A percentile compares a stretch with the other conserved stretches of the same genome.
These are phyloP conservation scores for Sebastes schlegelii DNA, from an alignment of 2,113 vertebrate genomes.

Conservation along the genomic window DNA sequence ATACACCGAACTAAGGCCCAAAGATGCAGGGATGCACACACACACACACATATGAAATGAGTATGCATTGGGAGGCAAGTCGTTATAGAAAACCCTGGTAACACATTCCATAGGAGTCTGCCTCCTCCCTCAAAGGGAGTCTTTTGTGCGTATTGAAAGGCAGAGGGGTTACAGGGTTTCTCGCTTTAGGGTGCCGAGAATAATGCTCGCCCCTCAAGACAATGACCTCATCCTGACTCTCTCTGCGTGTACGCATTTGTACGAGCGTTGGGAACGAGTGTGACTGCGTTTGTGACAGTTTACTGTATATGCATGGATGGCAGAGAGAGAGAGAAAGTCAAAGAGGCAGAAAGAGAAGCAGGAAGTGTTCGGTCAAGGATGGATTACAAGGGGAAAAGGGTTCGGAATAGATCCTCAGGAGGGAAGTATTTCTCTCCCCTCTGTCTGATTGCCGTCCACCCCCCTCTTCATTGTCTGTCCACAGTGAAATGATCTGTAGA, in stretches of 20 bases:
- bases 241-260: not conserved
- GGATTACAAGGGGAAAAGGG: conserved; percentile 41
- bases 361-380: conserved; percentile 59
- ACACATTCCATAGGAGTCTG: conserved; percentile 76
- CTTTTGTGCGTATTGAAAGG: conserved; percentile 80
- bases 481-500: conserved; percentile 59
- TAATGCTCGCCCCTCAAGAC: conserved; percentile 72
- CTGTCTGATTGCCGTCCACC: conserved; percentile 29
- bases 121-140: conserved; percentile 70
- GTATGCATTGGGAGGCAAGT: conserved; percentile 57
- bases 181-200: conserved; percentile 79
- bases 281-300: conserved; percentile 11
- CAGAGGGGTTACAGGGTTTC: conserved; percentile 80
- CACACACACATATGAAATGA: conserved; percentile 27
- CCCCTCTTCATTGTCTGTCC: conserved; percentile 26
- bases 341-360: conserved; percentile 40
- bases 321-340: conserved; percentile 31
- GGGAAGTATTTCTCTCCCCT: conserved; percentile 46
- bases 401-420: conserved; percentile 41
- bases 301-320: not conserved
- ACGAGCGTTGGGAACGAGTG: not conserved
- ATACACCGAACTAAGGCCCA: conserved; percentile 9
- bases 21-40: conserved; percentile 16
- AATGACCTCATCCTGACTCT: conserved; percentile 76
- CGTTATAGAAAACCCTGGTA: conserved; percentile 72